Percentiles rank a stretch among this genome's conserved stretches.
phyloP scores from a whole-genome alignment of 2,113 vertebrate species.

The Micronycteris hirsuta region DNA sequence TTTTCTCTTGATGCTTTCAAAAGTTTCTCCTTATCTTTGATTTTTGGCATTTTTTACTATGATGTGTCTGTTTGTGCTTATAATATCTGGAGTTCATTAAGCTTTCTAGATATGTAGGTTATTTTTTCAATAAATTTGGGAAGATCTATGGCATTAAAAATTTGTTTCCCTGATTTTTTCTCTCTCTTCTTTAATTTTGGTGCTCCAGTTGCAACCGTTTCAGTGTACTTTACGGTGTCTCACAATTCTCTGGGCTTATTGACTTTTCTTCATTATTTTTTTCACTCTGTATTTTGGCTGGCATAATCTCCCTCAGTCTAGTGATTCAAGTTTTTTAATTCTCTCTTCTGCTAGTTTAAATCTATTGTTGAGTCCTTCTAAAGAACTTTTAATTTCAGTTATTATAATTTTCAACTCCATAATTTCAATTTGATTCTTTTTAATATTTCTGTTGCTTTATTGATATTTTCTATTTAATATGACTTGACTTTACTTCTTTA shows the following conservation, averaged over 20 bases:
- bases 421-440: not conserved
- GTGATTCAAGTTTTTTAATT: not conserved
- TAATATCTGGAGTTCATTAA: not conserved
- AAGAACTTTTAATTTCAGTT: not conserved
- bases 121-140: not conserved
- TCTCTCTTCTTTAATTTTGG: not conserved
- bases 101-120: not conserved
- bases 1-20: not conserved
- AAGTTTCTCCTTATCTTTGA: not conserved
- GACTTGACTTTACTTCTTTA: not conserved
- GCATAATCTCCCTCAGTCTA: not conserved
- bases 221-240: not conserved
- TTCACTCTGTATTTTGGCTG: not conserved
- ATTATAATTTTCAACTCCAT: not conserved
- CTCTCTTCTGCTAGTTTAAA: not conserved
- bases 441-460: not conserved
- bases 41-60: not conserved
- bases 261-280: not conserved
- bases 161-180: not conserved
- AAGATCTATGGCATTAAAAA: not conserved
- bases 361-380: not conserved
- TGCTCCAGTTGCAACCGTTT: not conserved
- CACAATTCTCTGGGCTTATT: not conserved
- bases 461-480: not conserved
- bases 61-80: not conserved